Percentiles rank a stretch among this genome's conserved stretches.
Conservation (phyloP, 2,888 invertebrate species). For the Poecilobothrus nobilitatus region DNA sequence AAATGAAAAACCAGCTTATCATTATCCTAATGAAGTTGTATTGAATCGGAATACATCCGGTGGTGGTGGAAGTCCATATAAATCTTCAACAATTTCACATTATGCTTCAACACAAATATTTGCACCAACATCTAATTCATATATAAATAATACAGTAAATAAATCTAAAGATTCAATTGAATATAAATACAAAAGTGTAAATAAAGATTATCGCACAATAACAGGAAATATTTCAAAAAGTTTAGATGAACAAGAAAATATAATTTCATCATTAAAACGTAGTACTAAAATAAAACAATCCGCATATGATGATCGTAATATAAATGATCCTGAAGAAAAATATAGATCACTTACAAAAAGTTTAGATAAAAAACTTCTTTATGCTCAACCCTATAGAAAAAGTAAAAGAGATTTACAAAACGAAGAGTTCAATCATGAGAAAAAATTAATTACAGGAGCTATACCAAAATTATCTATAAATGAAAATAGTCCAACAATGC, state of each 20-base stretch:
- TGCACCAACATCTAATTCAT: background rate
- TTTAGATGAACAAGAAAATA: background rate
- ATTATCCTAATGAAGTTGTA: slow-evolving; percentile 7
- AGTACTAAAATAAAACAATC: background rate
- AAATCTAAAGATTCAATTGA: background rate
- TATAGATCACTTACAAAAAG: slow-evolving; percentile 14
- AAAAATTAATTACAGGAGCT: slow-evolving; percentile 31
- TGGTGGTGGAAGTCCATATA: background rate
- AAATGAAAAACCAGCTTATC: background rate
- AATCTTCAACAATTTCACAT: background rate
- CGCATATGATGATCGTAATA: background rate
- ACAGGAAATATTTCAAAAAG: background rate
- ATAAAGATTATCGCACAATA: background rate
- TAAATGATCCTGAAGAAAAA: slow-evolving; percentile 27
- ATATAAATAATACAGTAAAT: background rate
- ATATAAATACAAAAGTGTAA: background rate
- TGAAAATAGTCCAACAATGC: slow-evolving; percentile 2
- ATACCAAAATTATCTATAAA: slow-evolving; percentile 33
- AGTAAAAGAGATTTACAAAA: background rate
- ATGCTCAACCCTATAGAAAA: slow-evolving; percentile 21
- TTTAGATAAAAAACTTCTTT: slow-evolving; percentile 9
- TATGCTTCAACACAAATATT: slow-evolving; percentile 8
- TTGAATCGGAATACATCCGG: slow-evolving; percentile 17
- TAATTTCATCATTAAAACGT: background rate
- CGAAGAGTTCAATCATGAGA: background rate